Base-by-base conservation (phyloP, 2,888 invertebrate species). In the Polyommatus icarus region DNA sequence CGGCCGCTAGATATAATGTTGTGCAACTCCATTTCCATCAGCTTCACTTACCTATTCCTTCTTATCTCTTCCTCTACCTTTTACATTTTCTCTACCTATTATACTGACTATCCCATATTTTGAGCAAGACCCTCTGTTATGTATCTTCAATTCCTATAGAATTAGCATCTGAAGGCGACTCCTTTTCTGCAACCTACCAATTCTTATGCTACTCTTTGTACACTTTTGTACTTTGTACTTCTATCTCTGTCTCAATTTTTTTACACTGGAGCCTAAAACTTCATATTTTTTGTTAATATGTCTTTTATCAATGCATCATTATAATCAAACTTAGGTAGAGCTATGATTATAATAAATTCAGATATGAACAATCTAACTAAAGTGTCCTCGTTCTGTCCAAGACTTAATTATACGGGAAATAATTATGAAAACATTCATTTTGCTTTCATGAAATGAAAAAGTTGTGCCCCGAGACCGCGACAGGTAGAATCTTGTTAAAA, bases 401-500 rank as follows among this genome's bases (percentile, higher is more conserved):
- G 6, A 29, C 5, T 12, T 18, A 67, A 29, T 18, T 32, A 24
- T 61, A 61, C 61, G 12, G 20, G 24, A 61, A 61, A 61, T 61
- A 67, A 67, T 29, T 67, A 67, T 67, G 67, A 67, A 67, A 67
- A 29, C 67, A 67, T 67, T 67, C 29, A 67, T 75, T 75, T 75
- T 50, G 50, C 20, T 75, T 54, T 50, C 32, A 54, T 54, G 50
- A 75, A 75, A 75, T 29, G 24, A 75, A 75, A 75, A 75, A 54
- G 75, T 29, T 75, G 75, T 24, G 46, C 20, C 20, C 24, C 12
- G 46, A 6, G 20, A 73, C 50, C 73, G 32, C 75, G 75, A 75
- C 75, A 75, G 75, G 75, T 75, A 54, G 46, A 18, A 75, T 75
- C 75, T 75, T 75, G 75, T 75, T 75, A 75, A 75, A 75, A 75